Evolutionary conservation across 2,888 invertebrate species (phyloP).

Genomic region (Drosophila subquinaria): DNA sequence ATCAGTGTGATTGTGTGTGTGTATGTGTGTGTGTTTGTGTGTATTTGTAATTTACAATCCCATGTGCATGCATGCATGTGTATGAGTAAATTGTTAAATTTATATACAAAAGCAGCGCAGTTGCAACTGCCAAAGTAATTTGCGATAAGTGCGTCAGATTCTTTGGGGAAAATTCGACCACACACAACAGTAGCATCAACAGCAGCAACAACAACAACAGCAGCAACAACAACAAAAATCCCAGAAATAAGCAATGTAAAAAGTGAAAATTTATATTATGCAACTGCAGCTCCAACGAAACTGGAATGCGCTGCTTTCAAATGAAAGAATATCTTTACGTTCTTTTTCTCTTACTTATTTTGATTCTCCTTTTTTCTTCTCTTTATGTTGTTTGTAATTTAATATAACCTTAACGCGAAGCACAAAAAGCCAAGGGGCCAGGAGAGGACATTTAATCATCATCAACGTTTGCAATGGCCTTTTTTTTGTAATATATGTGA

Average conservation of each 20-base stretch:
- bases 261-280: slow-evolving; percentile 59
- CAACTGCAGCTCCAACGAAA: slow-evolving; percentile 47
- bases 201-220: slow-evolving; percentile 33
- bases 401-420: slow-evolving; percentile 17
- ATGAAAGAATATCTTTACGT: slow-evolving; percentile 19
- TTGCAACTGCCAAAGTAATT: slow-evolving; percentile 82
- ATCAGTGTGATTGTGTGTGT: not conserved
- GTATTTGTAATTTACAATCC: slow-evolving; percentile 76
- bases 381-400: slow-evolving; percentile 17
- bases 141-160: slow-evolving; percentile 82
- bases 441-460: slow-evolving; percentile 25
- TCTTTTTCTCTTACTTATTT: slow-evolving; percentile 5
- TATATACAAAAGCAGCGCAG: slow-evolving; percentile 75
- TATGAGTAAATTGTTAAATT: slow-evolving; percentile 77
- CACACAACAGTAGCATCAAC: slow-evolving; percentile 52
- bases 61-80: slow-evolving; percentile 65
- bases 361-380: not conserved
- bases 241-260: slow-evolving; percentile 47
- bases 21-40: slow-evolving; percentile 22
- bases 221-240: slow-evolving; percentile 32
- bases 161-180: slow-evolving; percentile 78
- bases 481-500: slow-evolving; percentile 7
- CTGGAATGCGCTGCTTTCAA: slow-evolving; percentile 41
- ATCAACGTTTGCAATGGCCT: slow-evolving; percentile 8
- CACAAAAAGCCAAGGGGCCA: not conserved